phyloP scores from a whole-genome alignment of 2,888 invertebrate genomes.

The Torymus auratus region DNA sequence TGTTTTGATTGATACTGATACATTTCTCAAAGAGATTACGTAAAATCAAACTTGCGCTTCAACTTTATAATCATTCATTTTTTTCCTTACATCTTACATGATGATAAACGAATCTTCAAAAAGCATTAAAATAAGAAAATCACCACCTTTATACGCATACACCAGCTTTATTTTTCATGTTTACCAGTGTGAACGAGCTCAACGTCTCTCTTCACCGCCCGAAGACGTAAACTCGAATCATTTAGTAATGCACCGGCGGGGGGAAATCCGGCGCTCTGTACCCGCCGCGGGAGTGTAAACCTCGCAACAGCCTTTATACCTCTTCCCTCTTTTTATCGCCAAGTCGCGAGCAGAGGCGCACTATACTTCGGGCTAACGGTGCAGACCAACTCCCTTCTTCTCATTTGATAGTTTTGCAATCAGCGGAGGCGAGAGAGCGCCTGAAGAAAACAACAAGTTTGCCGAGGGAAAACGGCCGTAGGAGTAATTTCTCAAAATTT shows the following conservation, averaged over 20 bases:
- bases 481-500: conserved; percentile 24
- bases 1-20: no score
- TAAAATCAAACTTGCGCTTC: no score
- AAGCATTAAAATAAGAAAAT: no score
- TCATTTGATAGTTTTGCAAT: conserved; percentile 36
- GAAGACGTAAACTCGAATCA: background rate
- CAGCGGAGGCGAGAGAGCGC: background rate
- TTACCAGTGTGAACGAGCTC: background rate
- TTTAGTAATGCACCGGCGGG: background rate
- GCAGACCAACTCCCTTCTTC: background rate
- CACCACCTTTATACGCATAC: no score
- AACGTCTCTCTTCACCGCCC: background rate
- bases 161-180: background rate
- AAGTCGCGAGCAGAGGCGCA: background rate
- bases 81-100: no score
- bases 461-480: conserved; percentile 16
- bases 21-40: no score
- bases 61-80: no score
- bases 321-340: conserved; percentile 2
- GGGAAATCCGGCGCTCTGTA: conserved; percentile 11
- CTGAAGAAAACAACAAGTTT: conserved; percentile 3
- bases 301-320: conserved; percentile 13
- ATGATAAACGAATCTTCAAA: no score
- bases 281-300: conserved; percentile 6
- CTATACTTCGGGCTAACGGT: conserved; percentile 6